These are phyloP conservation scores for Romanogobio albipinnatus DNA, from an alignment of 2,113 vertebrate genomes.

Conservation along the genomic window DNA sequence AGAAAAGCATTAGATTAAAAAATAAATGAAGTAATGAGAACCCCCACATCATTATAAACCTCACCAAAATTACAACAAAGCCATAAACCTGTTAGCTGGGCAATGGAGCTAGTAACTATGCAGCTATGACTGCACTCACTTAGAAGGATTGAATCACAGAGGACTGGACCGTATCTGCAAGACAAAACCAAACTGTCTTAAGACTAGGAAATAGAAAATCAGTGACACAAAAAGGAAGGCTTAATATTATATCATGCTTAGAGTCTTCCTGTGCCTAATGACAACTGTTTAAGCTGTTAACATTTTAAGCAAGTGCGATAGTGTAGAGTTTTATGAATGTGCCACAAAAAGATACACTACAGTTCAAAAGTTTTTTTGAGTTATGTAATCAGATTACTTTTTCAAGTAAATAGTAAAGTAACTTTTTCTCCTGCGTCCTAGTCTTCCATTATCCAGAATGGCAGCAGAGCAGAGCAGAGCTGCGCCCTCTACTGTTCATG, in stretches of 20 bases:
- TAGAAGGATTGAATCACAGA: constrained; percentile 25
- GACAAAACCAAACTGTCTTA: constrained; percentile 45
- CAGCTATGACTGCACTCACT: constrained; percentile 2
- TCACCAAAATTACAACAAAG: constrained; percentile 45
- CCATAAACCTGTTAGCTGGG: constrained; percentile 21
- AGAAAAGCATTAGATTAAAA: constrained; percentile 17
- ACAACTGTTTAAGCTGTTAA: background rate
- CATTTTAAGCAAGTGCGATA: constrained; percentile 38
- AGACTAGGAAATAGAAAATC: constrained; percentile 38
- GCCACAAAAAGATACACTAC: background rate
- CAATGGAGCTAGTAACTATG: constrained; percentile 5
- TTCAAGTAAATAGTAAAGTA: no score
- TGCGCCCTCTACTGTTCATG: no score
- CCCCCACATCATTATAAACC: constrained; percentile 16
- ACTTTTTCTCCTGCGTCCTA: no score
- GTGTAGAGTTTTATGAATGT: background rate
- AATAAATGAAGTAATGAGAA: constrained; percentile 18
- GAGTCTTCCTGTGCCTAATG: constrained; percentile 55
- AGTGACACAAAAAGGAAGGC: constrained; percentile 60
- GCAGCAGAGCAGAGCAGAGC: no score
- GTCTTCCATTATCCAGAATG: no score
- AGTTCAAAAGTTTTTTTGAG: no score
- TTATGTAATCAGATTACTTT: no score
- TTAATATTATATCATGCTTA: constrained; percentile 67
- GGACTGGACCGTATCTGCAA: background rate